These are phyloP conservation scores for Tricholauxania praeusta DNA, from an alignment of 2,888 invertebrate genomes.

Conservation along the genomic window DNA sequence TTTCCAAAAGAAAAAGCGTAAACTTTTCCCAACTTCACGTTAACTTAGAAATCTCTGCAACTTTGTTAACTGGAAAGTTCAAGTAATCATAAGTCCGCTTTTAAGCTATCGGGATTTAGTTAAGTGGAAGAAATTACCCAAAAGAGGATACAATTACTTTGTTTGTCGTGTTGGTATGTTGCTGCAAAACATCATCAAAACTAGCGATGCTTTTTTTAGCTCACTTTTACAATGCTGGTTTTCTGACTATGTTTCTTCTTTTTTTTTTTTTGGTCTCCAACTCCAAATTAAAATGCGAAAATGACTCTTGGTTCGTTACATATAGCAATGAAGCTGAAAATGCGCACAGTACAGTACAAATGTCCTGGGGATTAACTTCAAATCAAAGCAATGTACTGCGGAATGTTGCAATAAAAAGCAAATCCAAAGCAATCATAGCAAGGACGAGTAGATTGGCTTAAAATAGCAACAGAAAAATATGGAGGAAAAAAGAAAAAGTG, in stretches of 20 bases:
- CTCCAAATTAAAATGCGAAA: constrained; percentile 15
- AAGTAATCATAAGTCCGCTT: not conserved
- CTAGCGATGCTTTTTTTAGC: not conserved
- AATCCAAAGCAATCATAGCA: constrained; percentile 19
- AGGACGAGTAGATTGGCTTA: constrained; percentile 11
- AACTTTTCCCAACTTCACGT: too few relatives aligned
- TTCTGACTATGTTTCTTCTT: not conserved
- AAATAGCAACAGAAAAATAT: too few relatives aligned
- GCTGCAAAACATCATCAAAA: not conserved
- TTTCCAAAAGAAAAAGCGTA: too few relatives aligned
- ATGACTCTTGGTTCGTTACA: constrained; percentile 23
- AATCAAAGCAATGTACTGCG: constrained; percentile 52
- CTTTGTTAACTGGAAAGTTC: too few relatives aligned
- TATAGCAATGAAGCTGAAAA: not conserved
- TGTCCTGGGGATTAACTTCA: constrained; percentile 55
- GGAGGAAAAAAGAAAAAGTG: too few relatives aligned
- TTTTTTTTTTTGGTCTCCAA: not conserved
- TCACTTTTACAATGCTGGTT: not conserved
- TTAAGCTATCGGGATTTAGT: constrained; percentile 54
- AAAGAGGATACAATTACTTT: constrained; percentile 58
- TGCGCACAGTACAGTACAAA: constrained; percentile 7
- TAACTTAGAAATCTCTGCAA: too few relatives aligned
- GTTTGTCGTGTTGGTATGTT: constrained; percentile 36
- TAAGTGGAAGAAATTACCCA: constrained; percentile 62
- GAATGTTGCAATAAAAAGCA: constrained; percentile 21